These are phyloP conservation scores for Chinchilla lanigera DNA, from an alignment of 2,113 vertebrate species.

Conservation along the genomic window DNA sequence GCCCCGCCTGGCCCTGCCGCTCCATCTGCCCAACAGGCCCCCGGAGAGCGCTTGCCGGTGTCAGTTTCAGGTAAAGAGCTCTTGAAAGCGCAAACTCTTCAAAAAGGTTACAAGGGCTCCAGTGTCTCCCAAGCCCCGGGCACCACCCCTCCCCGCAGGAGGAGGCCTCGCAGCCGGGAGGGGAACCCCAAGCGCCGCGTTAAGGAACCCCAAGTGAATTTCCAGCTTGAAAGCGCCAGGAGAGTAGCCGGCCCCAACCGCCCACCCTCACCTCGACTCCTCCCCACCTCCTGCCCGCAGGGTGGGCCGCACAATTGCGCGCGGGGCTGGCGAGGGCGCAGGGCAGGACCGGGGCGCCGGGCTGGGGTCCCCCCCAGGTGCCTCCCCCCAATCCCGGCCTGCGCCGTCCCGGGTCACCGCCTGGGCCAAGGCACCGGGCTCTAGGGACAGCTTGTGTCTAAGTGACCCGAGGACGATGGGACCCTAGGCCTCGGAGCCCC, in stretches of 20 bases:
- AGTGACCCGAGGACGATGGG: not conserved
- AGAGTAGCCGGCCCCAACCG: accelerated
- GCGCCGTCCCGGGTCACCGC: not conserved
- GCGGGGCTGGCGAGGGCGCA: accelerated
- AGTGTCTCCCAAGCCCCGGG: not conserved
- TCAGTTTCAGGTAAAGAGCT: slow-evolving; percentile 85
- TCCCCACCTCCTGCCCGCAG: not conserved
- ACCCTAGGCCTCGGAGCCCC: not conserved
- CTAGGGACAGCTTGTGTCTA: not conserved
- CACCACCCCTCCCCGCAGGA: not conserved
- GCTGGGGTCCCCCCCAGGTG: not conserved
- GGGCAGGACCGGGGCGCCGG: no score
- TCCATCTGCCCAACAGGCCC: slow-evolving; percentile 87
- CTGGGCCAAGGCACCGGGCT: not conserved
- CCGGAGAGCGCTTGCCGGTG: slow-evolving; percentile 86
- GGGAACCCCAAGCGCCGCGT: not conserved
- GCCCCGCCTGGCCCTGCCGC: slow-evolving; percentile 85
- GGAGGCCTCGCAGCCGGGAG: not conserved
- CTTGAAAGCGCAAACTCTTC: slow-evolving; percentile 78
- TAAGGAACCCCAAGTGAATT: not conserved
- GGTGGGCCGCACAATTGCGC: accelerated
- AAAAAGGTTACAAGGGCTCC: not conserved
- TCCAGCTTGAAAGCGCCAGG: not conserved
- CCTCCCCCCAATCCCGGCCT: accelerated
- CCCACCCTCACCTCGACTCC: accelerated